phyloP scores from a whole-genome alignment of 2,113 vertebrate species.

The Cervus canadensis region DNA sequence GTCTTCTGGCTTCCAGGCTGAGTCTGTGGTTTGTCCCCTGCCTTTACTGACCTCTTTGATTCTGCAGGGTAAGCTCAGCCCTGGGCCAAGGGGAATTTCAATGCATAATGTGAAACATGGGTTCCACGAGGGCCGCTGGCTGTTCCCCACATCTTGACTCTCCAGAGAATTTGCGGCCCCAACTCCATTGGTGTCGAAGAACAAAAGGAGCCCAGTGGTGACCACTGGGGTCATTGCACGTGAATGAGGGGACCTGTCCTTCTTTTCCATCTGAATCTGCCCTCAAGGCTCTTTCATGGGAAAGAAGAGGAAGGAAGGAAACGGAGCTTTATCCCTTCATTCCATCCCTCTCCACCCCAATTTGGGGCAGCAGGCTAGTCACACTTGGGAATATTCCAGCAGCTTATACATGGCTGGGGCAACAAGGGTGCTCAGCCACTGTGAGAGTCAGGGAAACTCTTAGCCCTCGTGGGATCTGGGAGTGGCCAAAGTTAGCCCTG shows the following conservation, averaged over 20 bases:
- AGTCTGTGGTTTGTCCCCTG: conserved; percentile 24
- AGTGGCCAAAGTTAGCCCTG: background rate
- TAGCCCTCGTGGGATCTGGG: background rate
- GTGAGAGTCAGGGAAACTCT: background rate
- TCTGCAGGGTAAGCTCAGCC: background rate
- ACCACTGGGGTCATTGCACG: accelerated
- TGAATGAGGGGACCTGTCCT: background rate
- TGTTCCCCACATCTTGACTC: background rate
- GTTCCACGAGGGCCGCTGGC: background rate
- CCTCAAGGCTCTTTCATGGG: background rate
- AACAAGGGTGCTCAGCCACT: background rate
- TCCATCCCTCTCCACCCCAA: no score
- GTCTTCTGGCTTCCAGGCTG: conserved; percentile 14
- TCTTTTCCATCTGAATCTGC: background rate
- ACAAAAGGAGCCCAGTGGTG: background rate
- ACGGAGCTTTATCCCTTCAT: background rate
- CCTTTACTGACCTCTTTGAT: background rate
- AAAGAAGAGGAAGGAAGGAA: background rate
- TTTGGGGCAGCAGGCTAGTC: background rate
- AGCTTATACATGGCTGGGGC: background rate
- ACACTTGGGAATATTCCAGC: background rate
- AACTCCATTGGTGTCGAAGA: background rate
- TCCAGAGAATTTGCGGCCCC: background rate
- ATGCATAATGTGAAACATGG: background rate
- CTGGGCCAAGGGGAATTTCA: background rate